Evolutionary conservation across 1,140 invertebrate genomes (phyloP), one percentile per base, ranked within the genome.

Genomic region (Chelonus insularis): DNA sequence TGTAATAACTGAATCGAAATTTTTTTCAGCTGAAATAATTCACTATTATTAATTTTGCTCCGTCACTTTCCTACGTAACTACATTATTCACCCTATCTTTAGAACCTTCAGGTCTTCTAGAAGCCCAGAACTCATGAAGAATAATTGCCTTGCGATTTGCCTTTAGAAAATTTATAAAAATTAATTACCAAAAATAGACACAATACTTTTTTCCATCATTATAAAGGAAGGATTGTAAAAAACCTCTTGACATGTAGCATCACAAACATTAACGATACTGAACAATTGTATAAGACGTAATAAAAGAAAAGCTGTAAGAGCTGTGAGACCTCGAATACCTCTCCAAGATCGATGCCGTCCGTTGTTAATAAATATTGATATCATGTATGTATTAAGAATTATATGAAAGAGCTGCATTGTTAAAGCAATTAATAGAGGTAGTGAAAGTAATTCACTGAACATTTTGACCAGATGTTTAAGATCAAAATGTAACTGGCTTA

Each of bases 291-390:
- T 36, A 6, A 48, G 48, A 25, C 43, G 41, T 16, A 57, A 14
- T 6, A 57, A 29, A 3, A 57, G 11, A 37, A 37, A 45, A 18
- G 34, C 52, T n/a, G 18, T 11, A 7, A 23, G 21, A 36, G 5
- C 16, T 36, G 9, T 23, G 34, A 37, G 18, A 16, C 21, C 39
- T 4, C 21, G 20, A 11, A 3, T 48, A 6, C 48, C 23, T n/a
- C n/a, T n/a, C n/a, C n/a, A n/a, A n/a, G n/a, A n/a, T n/a, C n/a
- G n/a, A n/a, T n/a, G n/a, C n/a, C n/a, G n/a, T n/a, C n/a, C n/a
- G n/a, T n/a, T n/a, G n/a, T n/a, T n/a, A n/a, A n/a, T n/a, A 23
- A 34, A 58, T 20, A 58, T 47, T 21, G 48, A 34, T 20, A 58
- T 7, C n/a, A 48, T 32, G 18, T 48, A 48, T n/a, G 48, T 48